Conservation (phyloP, 2,888 invertebrate genomes). For the Drosophila paranaensis region DNA sequence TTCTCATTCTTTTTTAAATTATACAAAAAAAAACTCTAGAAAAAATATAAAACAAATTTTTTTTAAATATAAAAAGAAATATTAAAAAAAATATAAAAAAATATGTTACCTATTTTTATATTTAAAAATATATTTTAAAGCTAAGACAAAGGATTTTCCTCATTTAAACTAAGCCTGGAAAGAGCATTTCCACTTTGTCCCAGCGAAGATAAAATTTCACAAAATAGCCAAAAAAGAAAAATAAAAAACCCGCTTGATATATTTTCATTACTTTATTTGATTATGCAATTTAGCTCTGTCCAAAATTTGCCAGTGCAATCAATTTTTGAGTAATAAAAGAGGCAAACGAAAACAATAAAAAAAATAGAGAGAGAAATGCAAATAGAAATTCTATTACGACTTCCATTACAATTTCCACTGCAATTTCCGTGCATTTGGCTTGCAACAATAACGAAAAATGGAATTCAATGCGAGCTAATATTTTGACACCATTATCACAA, state of each 20-base stretch:
- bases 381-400: constrained; percentile 11
- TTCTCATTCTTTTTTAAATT: too few species aligned
- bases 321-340: constrained; percentile 79
- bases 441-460: constrained; percentile 20
- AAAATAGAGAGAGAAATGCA: constrained; percentile 14
- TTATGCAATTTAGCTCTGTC: constrained; percentile 20
- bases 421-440: constrained; percentile 22
- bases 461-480: constrained; percentile 33
- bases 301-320: constrained; percentile 79
- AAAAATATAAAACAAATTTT: too few species aligned
- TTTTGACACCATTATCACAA: constrained; percentile 40
- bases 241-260: background rate
- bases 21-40: too few species aligned
- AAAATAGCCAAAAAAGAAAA: too few species aligned
- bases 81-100: too few species aligned
- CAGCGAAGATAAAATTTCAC: constrained; percentile 13
- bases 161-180: background rate
- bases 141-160: too few species aligned
- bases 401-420: constrained; percentile 16
- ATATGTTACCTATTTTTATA: too few species aligned
- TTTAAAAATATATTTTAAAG: too few species aligned
- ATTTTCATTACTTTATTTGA: constrained; percentile 8
- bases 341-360: background rate
- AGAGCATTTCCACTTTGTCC: constrained; percentile 27
- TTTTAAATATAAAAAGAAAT: too few species aligned